Evolutionary conservation across 2,113 vertebrate species (phyloP), one percentile per base, ranked within the genome.

Genomic region (Climacteris rufus): DNA sequence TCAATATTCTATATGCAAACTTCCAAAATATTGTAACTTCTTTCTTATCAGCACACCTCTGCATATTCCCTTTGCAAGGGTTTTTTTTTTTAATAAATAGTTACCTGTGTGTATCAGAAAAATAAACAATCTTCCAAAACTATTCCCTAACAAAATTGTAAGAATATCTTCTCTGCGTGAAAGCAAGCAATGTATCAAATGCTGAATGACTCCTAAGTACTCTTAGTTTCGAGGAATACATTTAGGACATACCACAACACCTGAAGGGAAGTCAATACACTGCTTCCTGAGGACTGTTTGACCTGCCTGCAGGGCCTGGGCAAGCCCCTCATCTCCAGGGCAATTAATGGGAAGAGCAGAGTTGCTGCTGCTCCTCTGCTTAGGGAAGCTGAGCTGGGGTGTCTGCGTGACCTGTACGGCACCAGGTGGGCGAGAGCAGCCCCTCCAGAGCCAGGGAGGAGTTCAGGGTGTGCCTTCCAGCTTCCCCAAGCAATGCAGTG

Each of bases 1-100:
- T 94, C 90, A 75, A 42, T 87, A 92, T 92, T 96, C 59, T 72
- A 7, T 22, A 77, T 42, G 39, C 30, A 89, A 87, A 39, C 15
- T 80, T 75, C 27, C 4, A 56, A 88, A 83, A 56, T 1, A 7
- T 14, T 57, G 0, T 33, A 49, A 37, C 17, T 53, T 75, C 37
- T 47, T 65, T 49, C 87, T 37, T 72, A 35, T 40, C 74, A 72
- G 76, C n/a, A 76, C 20, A 94, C 13, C 25, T 47, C 68, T 18
- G 49, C 66, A 64, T 78, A 86, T 28, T 86, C 22, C 63, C 49
- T 82, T 91, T 86, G 82, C n/a, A n/a, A n/a, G n/a, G n/a, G n/a
- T n/a, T n/a, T 80, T 64, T 63, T 77, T 75, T n/a, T 49, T 50
- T 47, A 9, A 37, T 52, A 54, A 89, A 57, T 14, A 87, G 47